phyloP scores from a whole-genome alignment of 1,140 invertebrate genomes.

The Mactra quadrangularis region DNA sequence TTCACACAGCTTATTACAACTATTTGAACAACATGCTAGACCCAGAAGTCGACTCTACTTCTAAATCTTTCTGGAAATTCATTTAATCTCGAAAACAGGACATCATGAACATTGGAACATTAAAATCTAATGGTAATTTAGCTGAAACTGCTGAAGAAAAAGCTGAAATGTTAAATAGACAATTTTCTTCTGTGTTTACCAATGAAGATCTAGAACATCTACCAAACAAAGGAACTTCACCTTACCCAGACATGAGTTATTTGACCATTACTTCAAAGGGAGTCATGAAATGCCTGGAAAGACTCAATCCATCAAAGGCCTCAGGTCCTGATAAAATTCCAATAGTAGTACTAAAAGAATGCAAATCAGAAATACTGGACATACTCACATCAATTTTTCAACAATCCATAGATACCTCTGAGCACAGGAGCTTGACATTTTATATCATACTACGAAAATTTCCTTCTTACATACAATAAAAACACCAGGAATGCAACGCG shows the following conservation, averaged over 20 bases:
- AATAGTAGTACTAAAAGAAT: conserved; percentile 19
- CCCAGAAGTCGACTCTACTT: background rate
- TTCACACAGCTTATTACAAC: conserved; percentile 1
- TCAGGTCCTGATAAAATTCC: conserved; percentile 4
- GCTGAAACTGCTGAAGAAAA: conserved; percentile 4
- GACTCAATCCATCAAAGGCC: conserved; percentile 16
- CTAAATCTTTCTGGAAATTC: conserved; percentile 8
- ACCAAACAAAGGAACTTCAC: conserved; percentile 7
- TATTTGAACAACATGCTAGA: conserved; percentile 14
- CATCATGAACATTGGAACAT: conserved; percentile 3
- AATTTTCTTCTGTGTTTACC: conserved; percentile 22
- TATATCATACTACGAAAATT: too few relatives aligned
- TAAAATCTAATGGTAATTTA: background rate
- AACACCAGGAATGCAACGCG: too few relatives aligned
- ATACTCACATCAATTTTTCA: background rate
- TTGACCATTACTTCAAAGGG: background rate
- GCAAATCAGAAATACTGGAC: background rate
- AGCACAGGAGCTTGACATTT: too few relatives aligned
- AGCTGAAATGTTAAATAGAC: conserved; percentile 4
- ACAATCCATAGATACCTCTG: conserved; percentile 1
- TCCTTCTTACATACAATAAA: too few relatives aligned
- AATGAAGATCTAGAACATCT: background rate
- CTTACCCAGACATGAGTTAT: background rate
- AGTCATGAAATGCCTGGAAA: background rate
- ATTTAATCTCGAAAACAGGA: conserved; percentile 16